Evolutionary conservation across 2,888 invertebrate genomes (phyloP).

Genomic region (Tetragonula carbonaria): DNA sequence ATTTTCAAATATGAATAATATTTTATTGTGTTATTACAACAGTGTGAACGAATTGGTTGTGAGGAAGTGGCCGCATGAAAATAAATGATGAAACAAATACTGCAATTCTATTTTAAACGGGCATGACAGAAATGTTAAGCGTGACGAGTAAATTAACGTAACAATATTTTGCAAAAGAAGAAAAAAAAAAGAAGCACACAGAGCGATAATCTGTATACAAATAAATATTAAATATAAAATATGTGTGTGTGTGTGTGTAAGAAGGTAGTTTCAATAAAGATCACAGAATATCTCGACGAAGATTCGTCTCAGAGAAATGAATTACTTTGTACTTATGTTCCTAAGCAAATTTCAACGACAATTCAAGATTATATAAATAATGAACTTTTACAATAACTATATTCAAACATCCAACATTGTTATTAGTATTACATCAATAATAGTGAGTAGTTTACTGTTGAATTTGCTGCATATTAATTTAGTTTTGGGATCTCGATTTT

Average conservation of each 20-base stretch:
- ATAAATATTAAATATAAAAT: not conserved
- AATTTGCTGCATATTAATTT: not conserved
- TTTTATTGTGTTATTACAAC: not conserved
- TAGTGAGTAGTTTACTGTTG: not conserved
- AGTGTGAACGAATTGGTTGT: not conserved
- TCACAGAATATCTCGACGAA: not conserved
- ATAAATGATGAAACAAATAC: not conserved
- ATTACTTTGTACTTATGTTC: not conserved
- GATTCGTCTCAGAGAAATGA: not conserved
- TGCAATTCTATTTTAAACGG: not conserved
- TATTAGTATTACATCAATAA: slow-evolving; percentile 20
- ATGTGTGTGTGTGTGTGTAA: too few relatives aligned
- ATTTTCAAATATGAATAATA: not conserved
- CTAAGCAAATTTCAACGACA: not conserved
- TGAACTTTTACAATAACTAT: not conserved
- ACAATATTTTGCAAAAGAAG: not conserved
- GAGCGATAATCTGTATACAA: not conserved
- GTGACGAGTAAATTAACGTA: not conserved
- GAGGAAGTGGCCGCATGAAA: not conserved
- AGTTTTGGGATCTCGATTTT: not conserved
- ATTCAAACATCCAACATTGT: slow-evolving; percentile 17
- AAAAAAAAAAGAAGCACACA: not conserved
- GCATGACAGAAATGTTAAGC: not conserved
- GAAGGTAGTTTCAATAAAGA: not conserved
- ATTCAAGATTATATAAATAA: slow-evolving; percentile 11